Conservation (phyloP, 2,113 vertebrate genomes). For the Grammomys surdaster region DNA sequence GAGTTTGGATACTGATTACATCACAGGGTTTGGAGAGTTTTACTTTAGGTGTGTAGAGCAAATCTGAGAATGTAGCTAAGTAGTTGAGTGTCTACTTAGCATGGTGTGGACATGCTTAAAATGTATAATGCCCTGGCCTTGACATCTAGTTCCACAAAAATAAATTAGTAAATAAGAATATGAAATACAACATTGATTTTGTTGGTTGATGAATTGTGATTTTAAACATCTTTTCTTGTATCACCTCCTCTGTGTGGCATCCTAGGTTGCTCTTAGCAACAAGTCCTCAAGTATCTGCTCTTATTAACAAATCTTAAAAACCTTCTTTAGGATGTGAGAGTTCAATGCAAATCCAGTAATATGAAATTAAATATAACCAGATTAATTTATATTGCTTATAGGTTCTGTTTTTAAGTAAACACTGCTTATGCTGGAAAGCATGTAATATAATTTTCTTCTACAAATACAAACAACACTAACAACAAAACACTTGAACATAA, state of each 20-base stretch:
- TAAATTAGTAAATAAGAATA: background rate
- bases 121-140: background rate
- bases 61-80: background rate
- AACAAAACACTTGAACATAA: background rate
- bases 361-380: background rate
- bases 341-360: background rate
- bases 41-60: background rate
- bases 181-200: background rate
- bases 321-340: background rate
- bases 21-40: background rate
- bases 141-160: background rate
- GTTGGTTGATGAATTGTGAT: background rate
- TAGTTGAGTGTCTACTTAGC: background rate
- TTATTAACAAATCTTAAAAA: background rate
- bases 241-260: background rate
- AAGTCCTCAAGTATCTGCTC: background rate
- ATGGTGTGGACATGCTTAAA: background rate
- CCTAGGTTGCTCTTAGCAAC: background rate
- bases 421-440: background rate
- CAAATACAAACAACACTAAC: background rate
- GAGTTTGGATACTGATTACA: background rate
- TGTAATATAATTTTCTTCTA: background rate
- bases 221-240: background rate
- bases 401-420: background rate
- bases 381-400: background rate